Evolutionary conservation across 92 coral and sea anemone species (phyloP), one percentile per base, ranked within the genome.

Genomic region (Palythoa heliodiscus): DNA sequence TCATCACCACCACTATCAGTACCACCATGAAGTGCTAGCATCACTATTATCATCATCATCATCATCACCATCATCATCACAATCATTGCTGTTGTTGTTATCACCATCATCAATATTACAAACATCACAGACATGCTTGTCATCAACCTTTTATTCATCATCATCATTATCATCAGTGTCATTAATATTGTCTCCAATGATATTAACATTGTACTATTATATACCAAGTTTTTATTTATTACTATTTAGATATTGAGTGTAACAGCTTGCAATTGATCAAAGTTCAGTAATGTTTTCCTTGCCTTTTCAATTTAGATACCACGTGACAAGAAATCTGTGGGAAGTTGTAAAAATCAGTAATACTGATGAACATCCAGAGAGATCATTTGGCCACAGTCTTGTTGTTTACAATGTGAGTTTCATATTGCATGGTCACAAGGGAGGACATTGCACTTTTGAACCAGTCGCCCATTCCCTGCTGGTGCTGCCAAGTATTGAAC

Each of bases 241-340:
- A 54, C 16, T n/a, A 15, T 4, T 4, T 15, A 58, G 64, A 14
- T 14, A 14, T n/a, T 58, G n/a, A n/a, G 22, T 15, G n/a, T 15
- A 55, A 16, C 13, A 55, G 50, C 4, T 43, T n/a, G n/a, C n/a
- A n/a, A n/a, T n/a, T 43, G 50, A 43, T 43, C 7, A 43, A 43
- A 5, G 50, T 5, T 43, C 39, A 69, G 64, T 19, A 58, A 12
- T 58, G 64, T 58, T 11, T 11, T 43, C 50, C 50, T 43, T 43
- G 50, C 9, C 50, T 7, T 43, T 43, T 43, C 50, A n/a, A n/a
- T n/a, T n/a, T n/a, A 80, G 84, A 22, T 80, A 80, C 22, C 60
- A 80, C 66, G 37, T 66, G 43, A 80, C 84, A 4, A 80, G 71
- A 53, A 80, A 80, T 63, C 84, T 64, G 39, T 80, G 84, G 84